phyloP scores from a whole-genome alignment of 1,140 invertebrate genomes.

The Trigoniulus corallinus region DNA sequence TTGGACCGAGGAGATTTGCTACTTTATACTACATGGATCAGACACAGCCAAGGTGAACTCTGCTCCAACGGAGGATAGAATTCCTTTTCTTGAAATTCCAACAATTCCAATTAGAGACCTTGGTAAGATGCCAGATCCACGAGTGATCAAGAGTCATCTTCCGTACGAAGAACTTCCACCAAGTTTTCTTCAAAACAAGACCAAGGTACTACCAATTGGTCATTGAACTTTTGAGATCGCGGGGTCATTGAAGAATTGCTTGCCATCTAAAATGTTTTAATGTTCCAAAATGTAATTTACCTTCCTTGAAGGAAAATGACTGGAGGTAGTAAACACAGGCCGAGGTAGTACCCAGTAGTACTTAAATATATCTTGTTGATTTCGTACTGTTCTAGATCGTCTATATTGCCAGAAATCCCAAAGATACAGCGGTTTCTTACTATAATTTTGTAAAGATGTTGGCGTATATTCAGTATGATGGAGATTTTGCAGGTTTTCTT shows the following conservation, averaged over 20 bases:
- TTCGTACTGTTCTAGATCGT: neutral
- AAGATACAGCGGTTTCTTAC: constrained; percentile 7
- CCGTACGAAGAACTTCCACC: neutral
- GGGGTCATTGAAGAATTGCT: no score
- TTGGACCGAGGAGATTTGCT: neutral
- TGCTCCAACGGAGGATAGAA: neutral
- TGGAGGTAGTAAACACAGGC: neutral
- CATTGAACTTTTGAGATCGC: no score
- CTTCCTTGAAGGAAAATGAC: no score
- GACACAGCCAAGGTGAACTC: neutral
- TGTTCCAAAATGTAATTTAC: no score
- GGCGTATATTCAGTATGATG: neutral
- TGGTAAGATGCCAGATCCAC: neutral
- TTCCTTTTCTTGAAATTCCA: neutral
- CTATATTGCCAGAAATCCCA: neutral
- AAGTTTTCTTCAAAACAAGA: neutral
- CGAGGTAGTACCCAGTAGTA: neutral
- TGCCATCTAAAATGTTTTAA: no score
- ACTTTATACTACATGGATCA: neutral
- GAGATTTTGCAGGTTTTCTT: neutral
- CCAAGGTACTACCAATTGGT: no score
- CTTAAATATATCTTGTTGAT: neutral
- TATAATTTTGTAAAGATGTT: neutral
- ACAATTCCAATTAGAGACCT: neutral
- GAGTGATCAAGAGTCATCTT: neutral